These are phyloP conservation scores for Botia almorhae DNA, from an alignment of 2,797 vertebrate species.

Conservation along the genomic window DNA sequence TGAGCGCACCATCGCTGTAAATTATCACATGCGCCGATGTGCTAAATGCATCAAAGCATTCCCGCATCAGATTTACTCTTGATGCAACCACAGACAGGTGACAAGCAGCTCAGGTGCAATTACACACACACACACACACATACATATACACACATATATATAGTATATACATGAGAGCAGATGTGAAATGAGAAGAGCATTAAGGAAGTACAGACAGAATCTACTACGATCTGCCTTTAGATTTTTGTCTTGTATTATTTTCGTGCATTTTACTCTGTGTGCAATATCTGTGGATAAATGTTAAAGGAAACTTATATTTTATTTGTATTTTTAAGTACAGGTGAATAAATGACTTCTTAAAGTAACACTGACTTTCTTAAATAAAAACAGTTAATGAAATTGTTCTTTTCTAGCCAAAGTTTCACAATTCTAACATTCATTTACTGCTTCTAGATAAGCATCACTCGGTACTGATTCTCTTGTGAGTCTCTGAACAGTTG, in stretches of 20 bases:
- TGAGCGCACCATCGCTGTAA: neutral
- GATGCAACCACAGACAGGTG: neutral
- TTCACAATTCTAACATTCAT: neutral
- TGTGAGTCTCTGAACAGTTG: neutral
- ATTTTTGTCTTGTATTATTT: no score
- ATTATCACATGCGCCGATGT: neutral
- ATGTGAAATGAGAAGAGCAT: no score
- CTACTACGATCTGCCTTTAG: no score
- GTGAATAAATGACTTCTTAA: neutral
- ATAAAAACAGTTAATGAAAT: neutral
- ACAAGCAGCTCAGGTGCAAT: neutral
- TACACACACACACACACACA: no score
- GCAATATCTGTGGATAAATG: neutral
- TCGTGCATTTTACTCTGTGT: neutral
- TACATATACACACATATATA: no score
- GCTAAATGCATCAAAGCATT: conserved; percentile 28
- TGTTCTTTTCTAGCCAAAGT: neutral
- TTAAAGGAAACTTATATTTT: neutral
- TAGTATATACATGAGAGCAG: no score
- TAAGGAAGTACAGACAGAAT: no score
- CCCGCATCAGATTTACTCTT: conserved; percentile 24
- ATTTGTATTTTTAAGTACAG: neutral
- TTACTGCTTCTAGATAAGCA: neutral
- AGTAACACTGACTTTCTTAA: neutral
- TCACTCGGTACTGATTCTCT: neutral